Evolutionary conservation across 2,888 invertebrate species (phyloP).

Genomic region (Peribatodes rhomboidaria): DNA sequence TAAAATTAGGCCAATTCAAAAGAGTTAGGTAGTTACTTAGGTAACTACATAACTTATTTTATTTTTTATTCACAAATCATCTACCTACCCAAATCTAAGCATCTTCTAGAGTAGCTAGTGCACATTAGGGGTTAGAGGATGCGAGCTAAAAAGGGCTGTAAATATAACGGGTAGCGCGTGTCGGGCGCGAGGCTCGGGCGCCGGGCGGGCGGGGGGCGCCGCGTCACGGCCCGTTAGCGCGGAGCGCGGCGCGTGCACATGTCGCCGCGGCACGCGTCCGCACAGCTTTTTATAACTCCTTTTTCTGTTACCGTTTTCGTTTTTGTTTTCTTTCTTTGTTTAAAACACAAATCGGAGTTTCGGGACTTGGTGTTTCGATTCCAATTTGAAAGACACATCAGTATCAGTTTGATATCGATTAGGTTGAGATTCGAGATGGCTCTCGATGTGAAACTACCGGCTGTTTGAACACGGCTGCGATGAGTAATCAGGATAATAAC

Average conservation of each 20-base stretch:
- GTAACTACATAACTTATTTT: too few relatives aligned
- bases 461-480: constrained; percentile 40
- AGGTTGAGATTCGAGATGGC: neutral
- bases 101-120: constrained; percentile 5
- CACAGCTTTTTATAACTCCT: constrained; percentile 74
- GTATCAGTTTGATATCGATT: neutral
- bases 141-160: constrained; percentile 44
- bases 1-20: too few relatives aligned
- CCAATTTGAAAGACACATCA: constrained; percentile 9
- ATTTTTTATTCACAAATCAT: too few relatives aligned
- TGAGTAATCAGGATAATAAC: constrained; percentile 58
- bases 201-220: constrained; percentile 41
- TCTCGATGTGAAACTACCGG: constrained; percentile 23
- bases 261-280: constrained; percentile 84
- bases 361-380: constrained; percentile 55
- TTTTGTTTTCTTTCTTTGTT: constrained; percentile 82
- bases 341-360: constrained; percentile 67
- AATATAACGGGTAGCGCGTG: constrained; percentile 78
- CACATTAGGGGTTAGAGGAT: constrained; percentile 34
- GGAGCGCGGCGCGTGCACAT: constrained; percentile 77
- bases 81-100: neutral
- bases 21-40: too few relatives aligned
- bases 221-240: constrained; percentile 80
- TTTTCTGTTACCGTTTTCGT: constrained; percentile 75
- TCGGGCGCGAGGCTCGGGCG: constrained; percentile 51